Base-by-base conservation (phyloP, 2,888 invertebrate species). In the Pegoplata infirma region DNA sequence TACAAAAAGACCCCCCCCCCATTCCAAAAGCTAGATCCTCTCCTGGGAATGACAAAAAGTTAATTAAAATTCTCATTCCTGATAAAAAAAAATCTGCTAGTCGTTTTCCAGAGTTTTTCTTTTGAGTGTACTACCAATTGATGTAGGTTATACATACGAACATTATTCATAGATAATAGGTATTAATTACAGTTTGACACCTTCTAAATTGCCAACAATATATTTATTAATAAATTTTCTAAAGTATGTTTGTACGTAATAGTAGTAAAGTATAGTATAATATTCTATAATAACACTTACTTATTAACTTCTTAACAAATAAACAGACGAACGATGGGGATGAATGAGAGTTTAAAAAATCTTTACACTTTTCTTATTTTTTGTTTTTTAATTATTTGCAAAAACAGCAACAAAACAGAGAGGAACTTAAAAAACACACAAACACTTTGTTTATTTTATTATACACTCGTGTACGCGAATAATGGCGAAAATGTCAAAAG, bases 401-500 rank as follows among this genome's bases (percentile, higher is more conserved):
- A 28, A 23, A 6, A 3, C 3, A 23, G 23, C 23, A 23, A 23
- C 23, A 23, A n/a, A n/a, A 23, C 23, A 23, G 6, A 28, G 8
- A 28, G n/a, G n/a, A 8, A 28, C 3, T 28, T 2, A 28, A 5
- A 5, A 28, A 4, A 28, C 28, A 28, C 40, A 55, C 19, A 36
- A 56, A 17, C 16, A 56, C 32, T n/a, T 58, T 28, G 19, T 0
- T 23, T 36, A n/a, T 40, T 46, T 28, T n/a, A n/a, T n/a, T n/a
- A 21, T 69, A 66, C 28, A 51, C 56, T 23, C 51, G 23, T 53
- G 55, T 32, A 71, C 32, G 44, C 63, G 40, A 53, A 14, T 32
- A 19, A 66, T 17, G 32, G 10, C 25, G n/a, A n/a, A 74, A 79
- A 79, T 79, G 74, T 79, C 78, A 79, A 75, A 78, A 66, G 71